phyloP scores from a whole-genome alignment of 2,888 invertebrate species.

The Phania funesta region DNA sequence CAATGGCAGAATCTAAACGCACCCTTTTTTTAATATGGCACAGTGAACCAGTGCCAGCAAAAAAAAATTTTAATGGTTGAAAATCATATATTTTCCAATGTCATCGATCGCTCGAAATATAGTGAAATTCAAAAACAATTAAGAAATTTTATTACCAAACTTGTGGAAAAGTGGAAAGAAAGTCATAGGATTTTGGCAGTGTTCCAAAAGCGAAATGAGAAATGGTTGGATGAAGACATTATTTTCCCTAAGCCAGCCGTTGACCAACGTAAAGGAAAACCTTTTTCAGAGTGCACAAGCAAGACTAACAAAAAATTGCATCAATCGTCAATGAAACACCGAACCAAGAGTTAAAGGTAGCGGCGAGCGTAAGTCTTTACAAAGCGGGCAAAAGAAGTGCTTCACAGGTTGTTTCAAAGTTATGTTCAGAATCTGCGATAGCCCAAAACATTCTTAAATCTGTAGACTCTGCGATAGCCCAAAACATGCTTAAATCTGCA shows the following conservation, averaged over 20 bases:
- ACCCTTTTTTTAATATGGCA: too few relatives aligned
- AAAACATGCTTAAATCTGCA: slow-evolving; percentile 10
- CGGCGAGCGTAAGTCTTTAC: slow-evolving; percentile 24
- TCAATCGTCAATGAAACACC: neutral
- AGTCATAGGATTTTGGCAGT: slow-evolving; percentile 3
- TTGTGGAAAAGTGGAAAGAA: neutral
- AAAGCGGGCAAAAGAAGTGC: slow-evolving; percentile 11
- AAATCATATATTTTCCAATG: neutral
- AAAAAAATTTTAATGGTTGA: slow-evolving; percentile 1
- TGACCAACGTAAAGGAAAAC: neutral
- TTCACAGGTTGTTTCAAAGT: slow-evolving; percentile 13
- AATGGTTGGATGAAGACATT: slow-evolving; percentile 27
- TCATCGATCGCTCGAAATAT: too few relatives aligned
- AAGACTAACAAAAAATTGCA: neutral
- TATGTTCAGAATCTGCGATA: slow-evolving; percentile 1
- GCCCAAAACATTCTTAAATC: slow-evolving; percentile 11
- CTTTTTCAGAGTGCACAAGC: neutral
- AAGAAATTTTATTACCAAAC: too few relatives aligned
- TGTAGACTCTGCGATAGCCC: neutral
- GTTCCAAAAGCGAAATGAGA: slow-evolving; percentile 10
- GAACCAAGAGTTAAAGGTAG: slow-evolving; percentile 31
- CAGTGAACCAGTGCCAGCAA: slow-evolving; percentile 15
- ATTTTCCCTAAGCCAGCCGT: slow-evolving; percentile 14
- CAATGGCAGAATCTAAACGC: neutral
- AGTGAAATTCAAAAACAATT: slow-evolving; percentile 7